Evolutionary conservation across 2,113 vertebrate genomes (phyloP).

Genomic region (Charadrius vociferus): DNA sequence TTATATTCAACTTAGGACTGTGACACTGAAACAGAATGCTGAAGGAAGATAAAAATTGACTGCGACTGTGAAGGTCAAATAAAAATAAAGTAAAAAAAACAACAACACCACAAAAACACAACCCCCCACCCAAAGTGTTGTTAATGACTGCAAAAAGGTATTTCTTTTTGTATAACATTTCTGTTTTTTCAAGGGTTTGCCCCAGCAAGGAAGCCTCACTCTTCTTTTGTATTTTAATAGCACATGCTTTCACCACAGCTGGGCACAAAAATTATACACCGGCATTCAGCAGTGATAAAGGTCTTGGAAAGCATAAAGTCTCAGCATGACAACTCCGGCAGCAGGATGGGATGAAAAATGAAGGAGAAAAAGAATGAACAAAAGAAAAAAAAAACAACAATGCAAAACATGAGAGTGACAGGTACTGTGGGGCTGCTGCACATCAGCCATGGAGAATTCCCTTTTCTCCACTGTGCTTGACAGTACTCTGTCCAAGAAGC

Average conservation of each 20-base stretch:
- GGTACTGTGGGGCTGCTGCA: not conserved
- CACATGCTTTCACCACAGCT: slow-evolving; percentile 4
- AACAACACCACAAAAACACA: not conserved
- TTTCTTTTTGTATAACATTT: not conserved
- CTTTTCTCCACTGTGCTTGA: not conserved
- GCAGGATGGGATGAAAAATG: not conserved
- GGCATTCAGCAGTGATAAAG: not conserved
- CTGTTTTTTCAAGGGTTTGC: not conserved
- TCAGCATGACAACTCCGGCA: not conserved
- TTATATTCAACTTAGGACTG: not conserved
- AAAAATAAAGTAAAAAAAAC: too few species aligned
- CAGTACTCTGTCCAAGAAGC: not conserved
- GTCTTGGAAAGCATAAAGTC: not conserved
- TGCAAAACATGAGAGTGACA: not conserved
- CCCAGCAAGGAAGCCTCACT: not conserved
- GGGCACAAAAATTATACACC: not conserved
- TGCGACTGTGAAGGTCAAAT: not conserved
- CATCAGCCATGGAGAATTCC: not conserved
- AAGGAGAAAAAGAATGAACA: not conserved
- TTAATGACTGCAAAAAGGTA: not conserved
- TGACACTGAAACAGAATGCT: not conserved
- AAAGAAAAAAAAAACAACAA: not conserved
- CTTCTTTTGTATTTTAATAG: not conserved
- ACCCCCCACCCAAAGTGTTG: not conserved
- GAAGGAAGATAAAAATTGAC: not conserved